These are phyloP conservation scores for Monodelphis domestica DNA, from an alignment of 2,797 vertebrate species.

Conservation along the genomic window DNA sequence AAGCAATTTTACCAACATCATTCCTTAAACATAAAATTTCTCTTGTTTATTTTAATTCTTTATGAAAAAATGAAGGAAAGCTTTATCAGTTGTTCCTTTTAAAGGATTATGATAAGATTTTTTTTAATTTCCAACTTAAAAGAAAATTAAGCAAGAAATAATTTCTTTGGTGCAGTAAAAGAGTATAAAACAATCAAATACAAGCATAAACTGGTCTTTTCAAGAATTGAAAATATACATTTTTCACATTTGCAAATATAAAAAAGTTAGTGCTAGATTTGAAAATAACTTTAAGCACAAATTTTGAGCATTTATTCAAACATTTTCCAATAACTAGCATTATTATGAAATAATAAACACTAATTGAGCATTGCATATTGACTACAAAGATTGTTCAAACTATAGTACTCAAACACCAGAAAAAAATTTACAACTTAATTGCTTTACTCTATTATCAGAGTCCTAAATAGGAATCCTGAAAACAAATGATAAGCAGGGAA, in stretches of 20 bases:
- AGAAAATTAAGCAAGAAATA: neutral
- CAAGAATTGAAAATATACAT: constrained; percentile 21
- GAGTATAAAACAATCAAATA: constrained; percentile 48
- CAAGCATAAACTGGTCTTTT: constrained; percentile 27
- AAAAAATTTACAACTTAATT: constrained; percentile 37
- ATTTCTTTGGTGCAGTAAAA: constrained; percentile 33
- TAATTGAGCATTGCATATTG: constrained; percentile 40
- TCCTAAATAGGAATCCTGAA: neutral
- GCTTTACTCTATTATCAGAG: constrained; percentile 4
- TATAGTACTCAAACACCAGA: constrained; percentile 36
- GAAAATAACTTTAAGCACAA: constrained; percentile 17
- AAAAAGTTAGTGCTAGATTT: constrained; percentile 40
- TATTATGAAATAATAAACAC: constrained; percentile 1
- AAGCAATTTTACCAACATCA: too few relatives aligned
- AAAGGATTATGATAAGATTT: constrained; percentile 33
- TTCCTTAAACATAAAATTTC: too few relatives aligned
- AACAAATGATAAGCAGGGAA: neutral
- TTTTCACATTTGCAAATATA: constrained; percentile 20
- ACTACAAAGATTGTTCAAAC: constrained; percentile 45
- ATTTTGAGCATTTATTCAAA: constrained; percentile 18
- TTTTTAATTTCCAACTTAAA: neutral
- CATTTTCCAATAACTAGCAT: constrained; percentile 43
- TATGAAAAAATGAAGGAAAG: too few relatives aligned
- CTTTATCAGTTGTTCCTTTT: constrained; percentile 28
- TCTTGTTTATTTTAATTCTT: too few relatives aligned